phyloP scores from a whole-genome alignment of 2,113 vertebrate genomes.

The Cichladusa arquata region DNA sequence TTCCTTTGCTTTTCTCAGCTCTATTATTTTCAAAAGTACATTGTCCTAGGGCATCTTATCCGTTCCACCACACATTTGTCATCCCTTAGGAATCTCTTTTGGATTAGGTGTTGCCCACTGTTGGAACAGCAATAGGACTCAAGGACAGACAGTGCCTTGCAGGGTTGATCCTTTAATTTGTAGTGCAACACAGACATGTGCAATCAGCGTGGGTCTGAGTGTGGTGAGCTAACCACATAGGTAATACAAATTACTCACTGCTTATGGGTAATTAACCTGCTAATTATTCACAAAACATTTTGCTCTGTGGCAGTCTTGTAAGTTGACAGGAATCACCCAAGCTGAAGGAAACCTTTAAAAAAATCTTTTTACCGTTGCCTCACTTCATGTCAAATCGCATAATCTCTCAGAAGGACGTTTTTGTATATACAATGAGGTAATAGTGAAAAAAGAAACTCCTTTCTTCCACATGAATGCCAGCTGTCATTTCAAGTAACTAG shows the following conservation, averaged over 20 bases:
- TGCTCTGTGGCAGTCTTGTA: not conserved
- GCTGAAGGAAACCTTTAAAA: slow-evolving; percentile 57
- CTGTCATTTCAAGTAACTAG: slow-evolving; percentile 40
- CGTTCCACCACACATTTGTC: not conserved
- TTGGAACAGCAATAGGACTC: not conserved
- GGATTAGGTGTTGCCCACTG: not conserved
- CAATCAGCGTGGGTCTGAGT: not conserved
- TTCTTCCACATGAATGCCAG: slow-evolving; percentile 38
- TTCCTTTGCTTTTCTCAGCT: not conserved
- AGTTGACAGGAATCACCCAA: slow-evolving; percentile 59
- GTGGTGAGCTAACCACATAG: slow-evolving; percentile 34
- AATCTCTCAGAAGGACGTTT: not conserved
- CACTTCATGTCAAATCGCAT: slow-evolving; percentile 52
- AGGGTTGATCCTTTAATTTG: slow-evolving; percentile 28
- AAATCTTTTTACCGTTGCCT: slow-evolving; percentile 4
- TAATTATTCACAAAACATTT: slow-evolving; percentile 66
- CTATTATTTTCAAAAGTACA: not conserved
- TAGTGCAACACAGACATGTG: slow-evolving; percentile 5
- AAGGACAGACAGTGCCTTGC: not conserved
- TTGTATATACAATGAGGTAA: slow-evolving; percentile 54
- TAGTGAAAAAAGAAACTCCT: slow-evolving; percentile 38
- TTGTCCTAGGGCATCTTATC: not conserved
- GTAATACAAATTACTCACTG: slow-evolving; percentile 43
- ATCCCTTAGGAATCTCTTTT: not conserved
- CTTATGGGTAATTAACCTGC: slow-evolving; percentile 65